Conservation (phyloP, 2,888 invertebrate genomes). For the Drosophila atripex region DNA sequence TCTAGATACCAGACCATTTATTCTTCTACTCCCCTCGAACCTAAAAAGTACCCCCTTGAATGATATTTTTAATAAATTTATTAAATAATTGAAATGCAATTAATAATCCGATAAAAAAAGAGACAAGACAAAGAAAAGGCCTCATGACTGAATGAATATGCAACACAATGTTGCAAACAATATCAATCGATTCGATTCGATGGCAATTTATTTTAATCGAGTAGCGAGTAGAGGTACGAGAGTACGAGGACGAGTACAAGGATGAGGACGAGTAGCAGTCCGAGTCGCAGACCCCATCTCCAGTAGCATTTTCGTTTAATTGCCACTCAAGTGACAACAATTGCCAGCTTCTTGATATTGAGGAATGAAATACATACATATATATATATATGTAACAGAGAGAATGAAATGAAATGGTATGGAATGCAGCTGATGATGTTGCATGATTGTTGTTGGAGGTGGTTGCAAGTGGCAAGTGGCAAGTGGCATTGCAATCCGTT, state of each 20-base stretch:
- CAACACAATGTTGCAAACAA: constrained; percentile 2
- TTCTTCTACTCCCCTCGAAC: too few relatives aligned
- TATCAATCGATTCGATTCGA: constrained; percentile 3
- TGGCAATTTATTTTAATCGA: constrained; percentile 75
- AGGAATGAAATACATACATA: constrained; percentile 16
- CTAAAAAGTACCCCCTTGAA: too few relatives aligned
- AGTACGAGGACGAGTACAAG: constrained; percentile 16
- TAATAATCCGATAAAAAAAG: background rate
- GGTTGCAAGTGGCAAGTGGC: background rate
- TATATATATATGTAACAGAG: background rate
- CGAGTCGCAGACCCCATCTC: constrained; percentile 40
- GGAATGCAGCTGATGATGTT: constrained; percentile 21
- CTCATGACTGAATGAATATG: background rate
- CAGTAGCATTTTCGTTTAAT: constrained; percentile 56
- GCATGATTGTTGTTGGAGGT: constrained; percentile 39
- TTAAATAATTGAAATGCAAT: background rate
- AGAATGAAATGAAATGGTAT: background rate
- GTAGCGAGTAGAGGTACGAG: too few relatives aligned
- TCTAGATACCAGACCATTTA: too few relatives aligned
- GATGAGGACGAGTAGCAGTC: background rate
- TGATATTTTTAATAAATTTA: too few relatives aligned
- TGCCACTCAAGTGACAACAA: constrained; percentile 57
- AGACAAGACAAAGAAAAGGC: too few relatives aligned
- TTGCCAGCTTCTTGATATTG: constrained; percentile 40
- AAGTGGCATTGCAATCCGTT: too few relatives aligned